These are phyloP conservation scores for Thymelicus sylvestris DNA, from an alignment of 2,888 invertebrate genomes.

Conservation along the genomic window DNA sequence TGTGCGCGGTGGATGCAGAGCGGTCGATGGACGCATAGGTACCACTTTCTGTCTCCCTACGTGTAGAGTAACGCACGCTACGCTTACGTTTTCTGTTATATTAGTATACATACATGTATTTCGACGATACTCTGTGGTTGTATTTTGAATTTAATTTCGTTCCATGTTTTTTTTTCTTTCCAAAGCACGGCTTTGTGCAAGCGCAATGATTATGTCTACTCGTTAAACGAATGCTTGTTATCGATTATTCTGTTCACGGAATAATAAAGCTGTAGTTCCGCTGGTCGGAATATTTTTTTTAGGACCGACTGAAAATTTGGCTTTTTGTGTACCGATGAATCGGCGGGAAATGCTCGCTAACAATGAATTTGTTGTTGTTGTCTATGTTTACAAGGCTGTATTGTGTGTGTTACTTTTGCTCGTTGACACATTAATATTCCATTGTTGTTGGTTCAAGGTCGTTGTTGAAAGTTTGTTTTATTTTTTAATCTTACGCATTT, in stretches of 20 bases:
- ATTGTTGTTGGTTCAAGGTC: slow-evolving; percentile 2
- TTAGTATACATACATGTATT: slow-evolving; percentile 4
- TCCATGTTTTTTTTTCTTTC: slow-evolving; percentile 32
- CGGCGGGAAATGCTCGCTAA: slow-evolving; percentile 30
- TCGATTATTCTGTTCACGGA: slow-evolving; percentile 27
- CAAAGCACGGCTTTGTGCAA: slow-evolving; percentile 7
- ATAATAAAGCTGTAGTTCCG: slow-evolving; percentile 24
- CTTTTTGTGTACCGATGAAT: slow-evolving; percentile 29
- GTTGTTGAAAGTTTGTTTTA: background rate
- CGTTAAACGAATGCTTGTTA: slow-evolving; percentile 15
- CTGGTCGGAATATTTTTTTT: slow-evolving; percentile 18
- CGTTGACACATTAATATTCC: slow-evolving; percentile 2
- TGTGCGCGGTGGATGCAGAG: slow-evolving; percentile 40
- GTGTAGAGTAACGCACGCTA: slow-evolving; percentile 39
- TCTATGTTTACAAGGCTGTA: slow-evolving; percentile 23
- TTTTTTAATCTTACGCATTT: too few relatives aligned
- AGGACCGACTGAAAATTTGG: background rate
- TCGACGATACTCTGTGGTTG: slow-evolving; percentile 26
- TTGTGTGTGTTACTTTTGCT: slow-evolving; percentile 9
- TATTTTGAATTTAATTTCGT: slow-evolving; percentile 39
- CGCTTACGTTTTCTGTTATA: slow-evolving; percentile 36
- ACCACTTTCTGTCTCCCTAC: slow-evolving; percentile 33
- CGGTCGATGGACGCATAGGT: slow-evolving; percentile 47
- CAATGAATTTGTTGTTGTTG: slow-evolving; percentile 34
- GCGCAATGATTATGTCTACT: slow-evolving; percentile 18